Conservation (phyloP, 2,797 vertebrate genomes). For the Melopsittacus undulatus region DNA sequence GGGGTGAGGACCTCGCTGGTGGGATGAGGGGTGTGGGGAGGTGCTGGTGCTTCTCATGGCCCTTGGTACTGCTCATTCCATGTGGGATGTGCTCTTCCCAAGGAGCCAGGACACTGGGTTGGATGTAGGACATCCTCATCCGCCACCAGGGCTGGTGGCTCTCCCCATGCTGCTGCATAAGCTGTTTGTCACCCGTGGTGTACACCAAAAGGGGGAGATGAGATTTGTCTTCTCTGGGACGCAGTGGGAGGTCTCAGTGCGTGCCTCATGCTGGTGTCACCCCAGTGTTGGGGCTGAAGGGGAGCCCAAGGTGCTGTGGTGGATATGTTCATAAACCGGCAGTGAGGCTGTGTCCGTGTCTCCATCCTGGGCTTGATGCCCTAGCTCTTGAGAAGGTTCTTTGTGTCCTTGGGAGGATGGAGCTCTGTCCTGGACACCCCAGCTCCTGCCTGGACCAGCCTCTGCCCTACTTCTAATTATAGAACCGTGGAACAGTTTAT, state of each 20-base stretch:
- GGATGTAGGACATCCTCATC: neutral
- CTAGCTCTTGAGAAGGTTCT: neutral
- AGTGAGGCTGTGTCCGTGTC: neutral
- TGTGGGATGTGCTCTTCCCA: neutral
- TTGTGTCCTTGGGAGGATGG: fast-evolving
- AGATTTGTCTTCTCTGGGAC: neutral
- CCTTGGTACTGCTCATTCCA: fast-evolving
- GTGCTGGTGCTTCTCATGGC: fast-evolving
- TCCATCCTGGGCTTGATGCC: neutral
- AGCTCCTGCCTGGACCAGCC: neutral
- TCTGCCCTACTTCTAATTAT: neutral
- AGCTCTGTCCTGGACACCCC: neutral
- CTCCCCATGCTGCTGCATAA: neutral
- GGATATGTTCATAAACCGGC: fast-evolving
- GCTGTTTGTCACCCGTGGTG: neutral
- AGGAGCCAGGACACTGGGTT: neutral
- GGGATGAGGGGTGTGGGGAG: fast-evolving
- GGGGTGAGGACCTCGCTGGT: constrained; percentile 81
- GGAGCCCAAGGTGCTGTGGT: too few relatives aligned
- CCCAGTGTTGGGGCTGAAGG: fast-evolving
- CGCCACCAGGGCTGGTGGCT: neutral
- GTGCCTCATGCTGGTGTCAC: neutral
- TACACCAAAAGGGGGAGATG: neutral
- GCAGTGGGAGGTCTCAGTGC: fast-evolving
- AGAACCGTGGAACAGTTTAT: neutral